Evolutionary conservation across 2,113 vertebrate genomes (phyloP).

Genomic region (Nycticebus coucang): DNA sequence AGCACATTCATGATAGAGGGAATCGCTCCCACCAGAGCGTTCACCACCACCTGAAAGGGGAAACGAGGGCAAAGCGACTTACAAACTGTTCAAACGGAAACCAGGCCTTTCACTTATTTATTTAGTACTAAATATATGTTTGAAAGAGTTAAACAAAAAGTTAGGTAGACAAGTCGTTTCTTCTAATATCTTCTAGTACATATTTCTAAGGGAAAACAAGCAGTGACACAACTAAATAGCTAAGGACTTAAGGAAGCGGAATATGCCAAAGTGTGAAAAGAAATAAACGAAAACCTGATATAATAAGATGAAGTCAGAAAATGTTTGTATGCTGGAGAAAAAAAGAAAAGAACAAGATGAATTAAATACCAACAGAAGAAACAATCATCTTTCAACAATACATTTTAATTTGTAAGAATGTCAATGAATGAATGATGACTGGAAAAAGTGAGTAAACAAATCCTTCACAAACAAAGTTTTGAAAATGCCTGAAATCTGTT

Average conservation of each 20-base stretch:
- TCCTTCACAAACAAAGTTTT: conserved; percentile 18
- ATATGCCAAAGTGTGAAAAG: conserved; percentile 73
- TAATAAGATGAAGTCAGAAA: conserved; percentile 91
- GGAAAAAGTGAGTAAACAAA: conserved; percentile 55
- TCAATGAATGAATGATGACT: conserved; percentile 62
- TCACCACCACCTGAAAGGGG: conserved; percentile 94
- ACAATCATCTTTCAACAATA: conserved; percentile 68
- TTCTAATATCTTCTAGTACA: conserved; percentile 39
- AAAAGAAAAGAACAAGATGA: conserved; percentile 81
- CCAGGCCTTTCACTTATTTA: background rate
- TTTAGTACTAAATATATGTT: conserved; percentile 31
- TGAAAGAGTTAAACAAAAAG: conserved; percentile 54
- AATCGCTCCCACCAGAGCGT: conserved; percentile 97
- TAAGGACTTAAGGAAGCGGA: conserved; percentile 65
- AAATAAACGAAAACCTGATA: conserved; percentile 91
- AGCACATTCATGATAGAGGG: conserved; percentile 99
- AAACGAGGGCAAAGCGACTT: conserved; percentile 58
- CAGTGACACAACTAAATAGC: conserved; percentile 67
- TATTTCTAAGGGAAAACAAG: conserved; percentile 57
- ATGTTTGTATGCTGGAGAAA: conserved; percentile 89
- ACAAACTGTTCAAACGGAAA: conserved; percentile 2
- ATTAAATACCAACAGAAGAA: conserved; percentile 88
- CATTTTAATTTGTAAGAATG: conserved; percentile 61
- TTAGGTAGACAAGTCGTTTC: background rate
- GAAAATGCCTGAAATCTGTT: conserved; percentile 9